phyloP scores from a whole-genome alignment of 2,797 vertebrate species.

The Limosa lapponica region DNA sequence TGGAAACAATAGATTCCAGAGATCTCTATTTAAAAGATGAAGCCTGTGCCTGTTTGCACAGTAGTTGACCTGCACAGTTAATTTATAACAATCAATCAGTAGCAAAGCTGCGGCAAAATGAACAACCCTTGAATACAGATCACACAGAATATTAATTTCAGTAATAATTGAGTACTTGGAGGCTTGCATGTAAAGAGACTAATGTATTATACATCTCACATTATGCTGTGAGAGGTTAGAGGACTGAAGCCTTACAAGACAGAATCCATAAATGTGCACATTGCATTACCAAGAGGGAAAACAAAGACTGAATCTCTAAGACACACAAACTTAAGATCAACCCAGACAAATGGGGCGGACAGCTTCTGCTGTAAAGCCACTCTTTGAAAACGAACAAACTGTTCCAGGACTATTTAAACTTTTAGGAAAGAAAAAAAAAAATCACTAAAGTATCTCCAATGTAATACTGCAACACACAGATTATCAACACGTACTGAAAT shows the following conservation, averaged over 20 bases:
- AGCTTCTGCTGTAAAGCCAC: not conserved
- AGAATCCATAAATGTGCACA: not conserved
- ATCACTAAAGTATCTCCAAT: not conserved
- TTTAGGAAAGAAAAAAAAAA: not conserved
- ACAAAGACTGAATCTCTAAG: not conserved
- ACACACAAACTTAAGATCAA: not conserved
- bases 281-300: not conserved
- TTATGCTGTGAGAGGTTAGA: not conserved
- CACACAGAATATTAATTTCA: not conserved
- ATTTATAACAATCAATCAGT: not conserved
- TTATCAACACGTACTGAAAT: not conserved
- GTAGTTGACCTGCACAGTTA: not conserved
- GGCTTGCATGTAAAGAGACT: not conserved
- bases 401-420: not conserved
- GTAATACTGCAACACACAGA: not conserved
- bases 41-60: not conserved
- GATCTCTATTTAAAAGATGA: not conserved
- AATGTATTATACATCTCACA: not conserved
- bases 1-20: not conserved
- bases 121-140: not conserved
- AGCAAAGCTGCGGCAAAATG: conserved; percentile 6
- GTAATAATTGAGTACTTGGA: not conserved
- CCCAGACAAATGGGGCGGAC: not conserved
- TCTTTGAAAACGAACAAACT: not conserved
- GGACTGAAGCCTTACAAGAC: not conserved